These are phyloP conservation scores for Elgaria multicarinata DNA, from an alignment of 2,113 vertebrate species.

Conservation along the genomic window DNA sequence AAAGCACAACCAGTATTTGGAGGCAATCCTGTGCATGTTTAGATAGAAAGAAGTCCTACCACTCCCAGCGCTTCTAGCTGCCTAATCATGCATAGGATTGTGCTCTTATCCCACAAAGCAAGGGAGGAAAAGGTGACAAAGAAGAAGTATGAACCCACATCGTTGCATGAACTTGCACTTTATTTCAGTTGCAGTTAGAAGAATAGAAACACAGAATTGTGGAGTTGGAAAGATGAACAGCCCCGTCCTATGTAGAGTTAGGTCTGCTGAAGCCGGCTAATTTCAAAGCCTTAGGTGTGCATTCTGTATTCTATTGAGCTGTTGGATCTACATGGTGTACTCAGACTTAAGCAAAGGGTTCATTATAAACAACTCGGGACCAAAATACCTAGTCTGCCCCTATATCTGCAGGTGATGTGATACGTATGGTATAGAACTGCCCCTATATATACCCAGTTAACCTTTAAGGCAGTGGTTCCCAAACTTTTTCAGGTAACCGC, in stretches of 20 bases:
- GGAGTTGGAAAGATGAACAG: too few relatives aligned
- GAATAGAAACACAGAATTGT: too few relatives aligned
- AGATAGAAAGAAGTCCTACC: neutral
- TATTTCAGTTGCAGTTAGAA: neutral
- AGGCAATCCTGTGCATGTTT: too few relatives aligned
- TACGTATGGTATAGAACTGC: too few relatives aligned
- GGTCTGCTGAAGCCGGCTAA: neutral
- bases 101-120: neutral
- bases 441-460: too few relatives aligned
- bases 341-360: neutral
- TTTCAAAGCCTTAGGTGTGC: neutral
- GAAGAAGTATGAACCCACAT: neutral
- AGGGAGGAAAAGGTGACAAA: neutral
- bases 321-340: neutral
- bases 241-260: neutral
- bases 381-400: too few relatives aligned
- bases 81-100: too few relatives aligned
- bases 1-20: too few relatives aligned
- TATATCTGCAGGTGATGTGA: too few relatives aligned
- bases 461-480: too few relatives aligned
- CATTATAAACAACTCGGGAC: neutral
- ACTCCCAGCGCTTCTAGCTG: too few relatives aligned
- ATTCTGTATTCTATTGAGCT: neutral
- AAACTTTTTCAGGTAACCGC: too few relatives aligned
- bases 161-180: neutral